Base-by-base conservation (phyloP, 2,888 invertebrate genomes). In the Encarsia formosa region DNA sequence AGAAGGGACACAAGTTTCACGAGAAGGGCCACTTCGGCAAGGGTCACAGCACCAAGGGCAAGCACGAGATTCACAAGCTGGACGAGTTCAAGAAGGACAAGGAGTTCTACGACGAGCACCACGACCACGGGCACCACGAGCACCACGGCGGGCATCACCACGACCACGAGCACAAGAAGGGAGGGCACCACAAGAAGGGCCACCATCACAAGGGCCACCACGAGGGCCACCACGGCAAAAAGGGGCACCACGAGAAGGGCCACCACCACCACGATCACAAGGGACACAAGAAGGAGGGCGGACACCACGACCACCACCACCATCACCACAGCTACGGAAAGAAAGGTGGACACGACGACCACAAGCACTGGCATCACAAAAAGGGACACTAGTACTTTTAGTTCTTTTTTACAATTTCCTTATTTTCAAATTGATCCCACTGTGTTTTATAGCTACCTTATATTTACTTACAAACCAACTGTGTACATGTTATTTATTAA, bases 11-110 rank as follows among this genome's bases (percentile, higher is more conserved):
- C 65, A 82, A 81, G 63, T 83, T 80, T 64, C 81, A 78, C 60
- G 83, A 84, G 62, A 81, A 83, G 56, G 89, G 89, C 9, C 82
- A 83, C 61, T 90, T 86, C 71, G 87, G 87, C 58, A 91, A 91
- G 67, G 91, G 91, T 0, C 90, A 91, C 75, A 86, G 85, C 57
- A 91, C 89, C 61, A 88, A 91, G 72, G 90, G 91, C 51, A 87
- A 88, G 61, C 91, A 91, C 69, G 86, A 89, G 70, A 80, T 90
- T 6, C 88, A 91, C 75, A 91, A 91, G 67, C 75, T 87, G 55
- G 88, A 91, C 71, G 91, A 91, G 74, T 88, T 83, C 75, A 88
- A 89, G 70, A 91, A 91, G 72, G 86, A 90, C 65, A 90, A 91
- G 68, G 85, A 88, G 67, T 90, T 88, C 82, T 89, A 85, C 72